Percentiles rank a stretch among this genome's conserved stretches.
Conservation (phyloP, 1,140 invertebrate species). For the Metaphire vulgaris region DNA sequence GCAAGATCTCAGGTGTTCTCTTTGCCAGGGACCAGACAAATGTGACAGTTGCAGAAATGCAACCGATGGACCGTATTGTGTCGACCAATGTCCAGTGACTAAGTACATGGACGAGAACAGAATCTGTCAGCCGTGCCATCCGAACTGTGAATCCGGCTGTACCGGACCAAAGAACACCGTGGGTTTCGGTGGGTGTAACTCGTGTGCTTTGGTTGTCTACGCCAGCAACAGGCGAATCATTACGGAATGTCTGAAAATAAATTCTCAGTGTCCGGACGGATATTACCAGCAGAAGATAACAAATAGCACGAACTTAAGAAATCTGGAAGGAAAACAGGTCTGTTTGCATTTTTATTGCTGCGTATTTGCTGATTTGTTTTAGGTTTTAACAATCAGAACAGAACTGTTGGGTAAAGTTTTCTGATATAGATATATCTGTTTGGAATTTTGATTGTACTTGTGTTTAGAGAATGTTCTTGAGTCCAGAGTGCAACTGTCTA, state of each 20-base stretch:
- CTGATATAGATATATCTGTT: too few relatives aligned
- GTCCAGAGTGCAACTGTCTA: too few relatives aligned
- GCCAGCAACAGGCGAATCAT: neutral
- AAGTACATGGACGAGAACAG: conserved; percentile 68
- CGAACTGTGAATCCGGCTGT: conserved; percentile 79
- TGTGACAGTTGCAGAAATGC: conserved; percentile 80
- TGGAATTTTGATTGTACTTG: too few relatives aligned
- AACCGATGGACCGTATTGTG: conserved; percentile 77
- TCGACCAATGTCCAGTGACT: conserved; percentile 69
- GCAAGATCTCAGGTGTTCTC: neutral
- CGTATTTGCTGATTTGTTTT: too few relatives aligned
- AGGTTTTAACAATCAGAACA: too few relatives aligned
- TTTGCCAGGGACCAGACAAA: conserved; percentile 63
- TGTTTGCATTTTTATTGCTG: too few relatives aligned
- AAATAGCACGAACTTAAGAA: neutral
- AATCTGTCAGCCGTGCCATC: conserved; percentile 73
- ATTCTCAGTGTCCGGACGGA: conserved; percentile 34
- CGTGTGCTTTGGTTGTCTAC: conserved; percentile 4
- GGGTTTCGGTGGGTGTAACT: conserved; percentile 10
- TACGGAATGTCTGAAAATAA: conserved; percentile 34
- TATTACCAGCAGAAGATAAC: conserved; percentile 32
- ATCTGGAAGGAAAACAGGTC: neutral
- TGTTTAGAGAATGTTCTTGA: too few relatives aligned
- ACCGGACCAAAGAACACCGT: conserved; percentile 61
- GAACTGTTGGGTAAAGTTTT: too few relatives aligned